Evolutionary conservation across 2,113 vertebrate species (phyloP), one percentile per base, ranked within the genome.

Genomic region (Chunga burmeisteri): DNA sequence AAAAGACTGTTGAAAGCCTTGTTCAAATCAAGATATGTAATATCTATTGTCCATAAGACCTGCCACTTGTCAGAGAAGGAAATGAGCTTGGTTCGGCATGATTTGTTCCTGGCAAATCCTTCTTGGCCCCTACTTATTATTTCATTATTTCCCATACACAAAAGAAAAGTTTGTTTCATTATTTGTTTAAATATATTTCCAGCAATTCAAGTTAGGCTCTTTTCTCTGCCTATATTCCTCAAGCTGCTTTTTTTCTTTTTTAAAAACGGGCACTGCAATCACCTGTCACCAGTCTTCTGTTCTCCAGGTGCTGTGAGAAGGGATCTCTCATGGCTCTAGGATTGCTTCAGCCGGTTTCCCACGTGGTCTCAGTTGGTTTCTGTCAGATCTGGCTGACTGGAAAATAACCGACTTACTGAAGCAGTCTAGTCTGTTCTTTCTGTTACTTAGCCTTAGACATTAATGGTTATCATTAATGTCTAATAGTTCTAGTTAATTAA

Each of bases 21-120:
- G 7, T 77, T 85, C 49, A 80, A 94, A 58, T 80, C 77, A 85
- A 95, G 84, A 94, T 95, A 94, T 18, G 49, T 72, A 85, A 4
- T 90, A 94, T 73, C 87, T 94, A 68, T 85, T 96, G 93, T 90
- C 70, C 80, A 9, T 81, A 84, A 91, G 86, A 86, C 80, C 78
- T 79, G 87, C 84, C 52, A 46, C 87, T 94, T 91, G 93, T 91
- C 87, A 72, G 62, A 90, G 84, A 88, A 91, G 89, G 90, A 91
- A 94, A 90, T 82, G 68, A 91, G 89, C 90, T 84, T 85, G 56
- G 47, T 72, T 79, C 11, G 1, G 78, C 81, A 94, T 42, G 81
- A 93, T 96, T 94, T 93, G 73, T 95, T 96, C 95, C 93, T 90
- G 90, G 66, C 78, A 89, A 95, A 87, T 85, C 78, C 72, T 93